Evolutionary conservation across 2,113 vertebrate genomes (phyloP).

Genomic region (Ceratotherium simum): DNA sequence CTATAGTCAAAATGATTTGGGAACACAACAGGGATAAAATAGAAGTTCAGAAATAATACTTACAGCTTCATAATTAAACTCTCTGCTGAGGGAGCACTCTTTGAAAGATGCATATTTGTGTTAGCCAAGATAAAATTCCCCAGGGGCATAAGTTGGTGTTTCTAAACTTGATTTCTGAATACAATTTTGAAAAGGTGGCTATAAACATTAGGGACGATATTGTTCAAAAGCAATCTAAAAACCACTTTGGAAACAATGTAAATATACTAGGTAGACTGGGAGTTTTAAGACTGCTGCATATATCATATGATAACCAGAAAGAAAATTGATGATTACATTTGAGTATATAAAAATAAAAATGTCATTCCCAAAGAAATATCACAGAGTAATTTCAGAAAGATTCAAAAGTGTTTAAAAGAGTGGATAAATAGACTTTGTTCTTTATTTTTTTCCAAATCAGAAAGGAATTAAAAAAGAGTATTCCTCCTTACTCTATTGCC

Average conservation of each 20-base stretch:
- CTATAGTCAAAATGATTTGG: conserved; percentile 24
- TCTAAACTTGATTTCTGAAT: conserved; percentile 56
- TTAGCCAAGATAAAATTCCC: conserved; percentile 61
- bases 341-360: background rate
- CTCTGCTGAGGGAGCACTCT: background rate
- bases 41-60: conserved; percentile 57
- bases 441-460: background rate
- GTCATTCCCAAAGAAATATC: background rate
- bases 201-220: background rate
- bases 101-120: conserved; percentile 48
- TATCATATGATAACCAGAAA: background rate
- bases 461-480: background rate
- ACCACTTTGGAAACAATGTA: background rate
- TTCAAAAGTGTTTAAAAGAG: background rate
- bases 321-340: background rate
- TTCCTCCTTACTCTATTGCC: background rate
- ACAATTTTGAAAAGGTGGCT: conserved; percentile 41
- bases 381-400: background rate
- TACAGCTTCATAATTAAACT: conserved; percentile 54
- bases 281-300: background rate
- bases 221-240: conserved; percentile 63
- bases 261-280: background rate
- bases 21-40: conserved; percentile 21
- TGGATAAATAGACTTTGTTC: background rate
- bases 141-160: background rate